Evolutionary conservation across 2,888 invertebrate genomes (phyloP).

Genomic region (Seladonia tumulorum): DNA sequence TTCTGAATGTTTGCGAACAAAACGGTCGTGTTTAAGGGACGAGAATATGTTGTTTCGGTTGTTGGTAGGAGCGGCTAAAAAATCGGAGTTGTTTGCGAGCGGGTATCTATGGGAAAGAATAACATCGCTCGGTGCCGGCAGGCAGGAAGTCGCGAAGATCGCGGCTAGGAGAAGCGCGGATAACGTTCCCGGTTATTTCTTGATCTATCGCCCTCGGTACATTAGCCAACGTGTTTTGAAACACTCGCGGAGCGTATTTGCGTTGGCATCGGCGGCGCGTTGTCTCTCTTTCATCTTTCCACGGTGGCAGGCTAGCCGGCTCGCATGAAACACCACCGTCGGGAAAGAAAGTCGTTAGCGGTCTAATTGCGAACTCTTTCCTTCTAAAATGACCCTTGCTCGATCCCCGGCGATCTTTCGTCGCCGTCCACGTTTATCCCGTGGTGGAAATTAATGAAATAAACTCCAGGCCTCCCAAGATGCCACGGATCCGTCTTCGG

Average conservation of each 20-base stretch:
- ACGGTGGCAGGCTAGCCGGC: conserved; percentile 55
- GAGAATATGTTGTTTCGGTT: background rate
- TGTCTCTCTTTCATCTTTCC: conserved; percentile 80
- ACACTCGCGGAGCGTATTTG: conserved; percentile 82
- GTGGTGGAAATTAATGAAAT: background rate
- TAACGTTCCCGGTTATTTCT: conserved; percentile 77
- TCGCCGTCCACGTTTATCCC: background rate
- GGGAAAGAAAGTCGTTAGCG: conserved; percentile 47
- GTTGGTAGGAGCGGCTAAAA: background rate
- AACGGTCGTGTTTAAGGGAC: background rate
- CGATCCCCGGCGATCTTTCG: conserved; percentile 26
- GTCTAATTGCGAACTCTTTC: conserved; percentile 53
- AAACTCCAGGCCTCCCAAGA: conserved; percentile 27
- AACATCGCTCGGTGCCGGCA: background rate
- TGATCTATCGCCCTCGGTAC: conserved; percentile 78
- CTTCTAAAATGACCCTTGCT: conserved; percentile 26
- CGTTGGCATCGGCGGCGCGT: conserved; percentile 79
- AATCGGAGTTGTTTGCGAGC: background rate
- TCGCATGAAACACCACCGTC: conserved; percentile 48
- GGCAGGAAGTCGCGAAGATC: conserved; percentile 49
- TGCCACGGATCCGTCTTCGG: background rate
- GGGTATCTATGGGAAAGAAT: conserved; percentile 14
- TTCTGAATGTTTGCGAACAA: background rate
- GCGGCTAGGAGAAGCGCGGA: conserved; percentile 59
- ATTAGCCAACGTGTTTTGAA: conserved; percentile 84